Percentiles rank a stretch among this genome's conserved stretches.
Evolutionary conservation across 1,140 invertebrate genomes (phyloP).

Genomic region (Babylonia areolata): DNA sequence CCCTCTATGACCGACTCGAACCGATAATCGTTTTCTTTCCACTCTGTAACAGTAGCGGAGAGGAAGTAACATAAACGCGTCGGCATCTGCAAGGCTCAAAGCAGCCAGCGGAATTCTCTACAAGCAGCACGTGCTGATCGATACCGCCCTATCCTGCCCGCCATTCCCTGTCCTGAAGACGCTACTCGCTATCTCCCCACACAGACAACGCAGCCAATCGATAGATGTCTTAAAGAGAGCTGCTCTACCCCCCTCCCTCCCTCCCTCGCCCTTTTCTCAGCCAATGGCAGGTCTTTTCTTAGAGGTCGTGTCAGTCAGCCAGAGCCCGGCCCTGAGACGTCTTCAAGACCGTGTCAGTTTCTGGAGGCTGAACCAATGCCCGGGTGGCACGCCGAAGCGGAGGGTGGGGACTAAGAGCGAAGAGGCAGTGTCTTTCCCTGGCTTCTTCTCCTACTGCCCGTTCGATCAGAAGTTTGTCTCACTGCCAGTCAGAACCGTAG

Average conservation of each 20-base stretch:
- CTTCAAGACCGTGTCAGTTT: neutral
- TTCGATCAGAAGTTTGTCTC: too few relatives aligned
- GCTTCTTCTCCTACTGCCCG: too few relatives aligned
- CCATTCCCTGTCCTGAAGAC: neutral
- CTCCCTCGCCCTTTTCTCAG: neutral
- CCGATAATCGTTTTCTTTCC: too few relatives aligned
- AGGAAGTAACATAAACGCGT: too few relatives aligned
- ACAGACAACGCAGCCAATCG: neutral
- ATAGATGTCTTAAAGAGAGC: slow-evolving; percentile 4
- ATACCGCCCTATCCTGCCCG: neutral
- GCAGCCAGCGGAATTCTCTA: too few relatives aligned
- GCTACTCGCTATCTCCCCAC: neutral
- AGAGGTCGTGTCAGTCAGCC: neutral
- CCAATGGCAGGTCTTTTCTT: neutral
- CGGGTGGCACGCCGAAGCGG: neutral
- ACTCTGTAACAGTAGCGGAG: too few relatives aligned
- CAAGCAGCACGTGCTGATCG: neutral
- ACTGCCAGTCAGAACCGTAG: too few relatives aligned
- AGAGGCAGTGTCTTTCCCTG: too few relatives aligned
- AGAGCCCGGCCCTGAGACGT: neutral
- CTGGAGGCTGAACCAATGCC: neutral
- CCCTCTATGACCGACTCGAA: too few relatives aligned
- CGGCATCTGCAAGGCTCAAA: too few relatives aligned
- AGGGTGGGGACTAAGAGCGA: too few relatives aligned
- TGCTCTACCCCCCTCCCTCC: neutral